Evolutionary conservation across 2,113 vertebrate species (phyloP), one percentile per base, ranked within the genome.

Genomic region (Xerus inauris): DNA sequence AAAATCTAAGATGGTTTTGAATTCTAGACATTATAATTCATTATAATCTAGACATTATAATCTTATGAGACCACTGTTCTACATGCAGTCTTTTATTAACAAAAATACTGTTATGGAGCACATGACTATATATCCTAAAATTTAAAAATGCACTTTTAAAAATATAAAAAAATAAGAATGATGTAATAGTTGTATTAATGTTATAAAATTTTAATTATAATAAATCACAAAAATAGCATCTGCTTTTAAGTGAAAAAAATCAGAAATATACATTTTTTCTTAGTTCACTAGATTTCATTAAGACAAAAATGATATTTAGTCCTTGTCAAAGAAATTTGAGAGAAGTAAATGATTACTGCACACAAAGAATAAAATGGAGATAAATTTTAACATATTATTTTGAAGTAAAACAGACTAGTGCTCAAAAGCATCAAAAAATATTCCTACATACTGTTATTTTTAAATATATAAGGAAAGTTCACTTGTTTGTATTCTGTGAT

Each of bases 201-300:
- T 79, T n/a, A n/a, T n/a, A 73, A 91, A 69, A 73, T 62, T 86
- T 2, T 79, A 57, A 45, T 45, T 73, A 38, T 5, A 62, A 40
- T 45, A 69, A 94, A 10, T 89, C 11, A 69, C 40, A 38, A 69
- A 93, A 82, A 57, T 93, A 84, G 26, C 19, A 73, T 45, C 5
- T 14, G 1, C 26, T 57, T 0, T n/a, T 82, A 86, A 79, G 17
- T 32, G 11, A 40, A 16, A 72, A 79, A 80, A 51, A 1, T 20
- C 16, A 49, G 3, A 90, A 51, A 0, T 42, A 4, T 42, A 17
- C 2, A 12, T 35, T 94, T 82, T 8, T 73, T 83, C 17, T 87
- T 72, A 26, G 16, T 77, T 85, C 7, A 81, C 28, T 28, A 92
- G 38, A 71, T 90, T 57, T 76, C 28, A 82, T 65, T 80, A 88